Evolutionary conservation across 2,113 vertebrate genomes (phyloP), one percentile per base, ranked within the genome.

Genomic region (Calidris pygmaea): DNA sequence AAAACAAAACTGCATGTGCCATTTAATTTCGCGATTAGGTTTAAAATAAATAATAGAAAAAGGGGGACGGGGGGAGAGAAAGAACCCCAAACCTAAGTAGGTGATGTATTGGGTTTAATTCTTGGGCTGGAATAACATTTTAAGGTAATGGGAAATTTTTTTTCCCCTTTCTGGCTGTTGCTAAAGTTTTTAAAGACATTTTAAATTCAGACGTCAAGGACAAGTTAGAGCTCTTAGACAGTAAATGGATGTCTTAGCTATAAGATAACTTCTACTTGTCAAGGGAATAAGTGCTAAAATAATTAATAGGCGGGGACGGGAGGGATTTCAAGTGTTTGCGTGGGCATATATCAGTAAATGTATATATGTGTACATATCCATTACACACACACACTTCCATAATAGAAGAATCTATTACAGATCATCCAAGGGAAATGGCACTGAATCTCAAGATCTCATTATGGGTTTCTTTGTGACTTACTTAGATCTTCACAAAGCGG

Each of bases 131-230:
- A 63, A 26, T 23, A 90, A 56, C 77, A 85, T 86, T 96, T 94
- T 73, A 87, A 94, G 83, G 87, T 85, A 96, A 95, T 95, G 93
- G 71, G 29, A 23, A 10, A 66, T 66, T 70, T 79, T 83, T 48
- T 21, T 53, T 14, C 3, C 6, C 26, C 27, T 3, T 86, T 65
- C 72, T 65, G 79, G 37, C 63, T 66, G 50, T 45, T 32, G 78
- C 19, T 20, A 20, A 92, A 94, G 79, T 90, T 95, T 72, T 58
- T 1, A 67, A 68, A 60, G 68, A 21, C 7, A 6, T 86, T 92
- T 95, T 68, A 83, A 83, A 95, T 94, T 73, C 87, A 93, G 79
- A 78, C n/a, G 35, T 90, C 89, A 63, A 66, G 79, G 85, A 52
- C 77, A 66, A 79, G 67, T 56, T 75, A 47, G 58, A 30, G 87